Conservation (phyloP, 2,797 vertebrate genomes). For the Okamejei kenojei region DNA sequence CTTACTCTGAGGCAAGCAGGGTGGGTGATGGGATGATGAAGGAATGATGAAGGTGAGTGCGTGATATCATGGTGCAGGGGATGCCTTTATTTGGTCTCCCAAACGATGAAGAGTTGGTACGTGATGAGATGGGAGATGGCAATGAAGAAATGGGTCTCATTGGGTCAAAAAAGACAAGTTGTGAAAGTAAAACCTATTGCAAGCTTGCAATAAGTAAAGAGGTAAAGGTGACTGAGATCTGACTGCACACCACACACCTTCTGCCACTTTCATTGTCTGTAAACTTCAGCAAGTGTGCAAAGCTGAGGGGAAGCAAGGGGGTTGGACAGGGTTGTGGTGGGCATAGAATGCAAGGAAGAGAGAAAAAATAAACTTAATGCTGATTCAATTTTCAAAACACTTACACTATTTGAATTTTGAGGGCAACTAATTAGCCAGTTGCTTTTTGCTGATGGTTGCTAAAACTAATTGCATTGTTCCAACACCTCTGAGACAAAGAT, state of each 20-base stretch:
- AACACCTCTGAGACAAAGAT: neutral
- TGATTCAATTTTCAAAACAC: neutral
- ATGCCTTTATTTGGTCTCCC: no score
- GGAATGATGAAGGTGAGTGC: neutral
- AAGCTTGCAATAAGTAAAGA: neutral
- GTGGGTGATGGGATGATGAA: neutral
- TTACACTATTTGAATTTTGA: neutral
- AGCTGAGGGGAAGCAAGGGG: neutral
- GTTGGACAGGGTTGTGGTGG: neutral
- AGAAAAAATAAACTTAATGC: neutral
- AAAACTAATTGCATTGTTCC: neutral
- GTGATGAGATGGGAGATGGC: neutral
- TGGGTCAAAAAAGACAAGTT: neutral
- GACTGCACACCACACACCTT: neutral
- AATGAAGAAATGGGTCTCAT: neutral
- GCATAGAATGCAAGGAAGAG: neutral
- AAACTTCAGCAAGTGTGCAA: neutral
- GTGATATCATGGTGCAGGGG: neutral
- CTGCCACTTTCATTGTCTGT: neutral
- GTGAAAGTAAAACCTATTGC: neutral
- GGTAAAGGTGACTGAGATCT: neutral
- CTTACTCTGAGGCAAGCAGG: neutral
- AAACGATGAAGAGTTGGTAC: neutral
- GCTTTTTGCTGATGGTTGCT: neutral
- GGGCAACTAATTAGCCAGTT: neutral